A percentile compares a stretch with the other conserved stretches of the same genome.
phyloP scores from a whole-genome alignment of 2,888 invertebrate genomes.

The Polia nebulosa region DNA sequence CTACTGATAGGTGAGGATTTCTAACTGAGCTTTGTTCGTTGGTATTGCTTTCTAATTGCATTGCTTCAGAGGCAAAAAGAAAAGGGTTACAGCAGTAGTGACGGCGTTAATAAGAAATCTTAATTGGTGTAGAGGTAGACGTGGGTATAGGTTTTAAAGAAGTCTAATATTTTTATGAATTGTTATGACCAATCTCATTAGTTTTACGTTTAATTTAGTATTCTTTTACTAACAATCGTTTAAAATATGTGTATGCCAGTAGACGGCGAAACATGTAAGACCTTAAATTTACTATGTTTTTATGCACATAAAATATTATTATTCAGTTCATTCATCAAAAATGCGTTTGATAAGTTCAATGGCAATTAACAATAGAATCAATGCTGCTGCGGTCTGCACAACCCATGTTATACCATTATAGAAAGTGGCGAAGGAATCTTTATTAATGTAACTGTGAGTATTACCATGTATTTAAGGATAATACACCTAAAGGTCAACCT shows the following conservation, averaged over 20 bases:
- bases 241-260: too few species aligned
- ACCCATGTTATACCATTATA: not conserved
- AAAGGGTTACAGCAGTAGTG: not conserved
- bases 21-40: conserved; percentile 17
- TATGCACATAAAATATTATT: too few species aligned
- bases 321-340: not conserved
- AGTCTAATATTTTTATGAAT: too few species aligned
- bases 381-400: not conserved
- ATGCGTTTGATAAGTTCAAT: not conserved
- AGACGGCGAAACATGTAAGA: too few species aligned
- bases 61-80: not conserved
- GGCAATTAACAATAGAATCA: not conserved
- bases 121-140: too few species aligned
- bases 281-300: too few species aligned
- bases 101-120: too few species aligned
- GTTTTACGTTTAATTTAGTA: too few species aligned
- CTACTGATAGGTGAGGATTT: conserved; percentile 35
- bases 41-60: conserved; percentile 31
- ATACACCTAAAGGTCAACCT: conserved; percentile 22
- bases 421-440: not conserved
- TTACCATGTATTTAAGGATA: not conserved
- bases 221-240: too few species aligned
- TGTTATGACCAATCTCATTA: too few species aligned
- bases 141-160: too few species aligned
- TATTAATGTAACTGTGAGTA: not conserved